Conservation (phyloP, 2,888 invertebrate species). For the Drosophila emarginata region DNA sequence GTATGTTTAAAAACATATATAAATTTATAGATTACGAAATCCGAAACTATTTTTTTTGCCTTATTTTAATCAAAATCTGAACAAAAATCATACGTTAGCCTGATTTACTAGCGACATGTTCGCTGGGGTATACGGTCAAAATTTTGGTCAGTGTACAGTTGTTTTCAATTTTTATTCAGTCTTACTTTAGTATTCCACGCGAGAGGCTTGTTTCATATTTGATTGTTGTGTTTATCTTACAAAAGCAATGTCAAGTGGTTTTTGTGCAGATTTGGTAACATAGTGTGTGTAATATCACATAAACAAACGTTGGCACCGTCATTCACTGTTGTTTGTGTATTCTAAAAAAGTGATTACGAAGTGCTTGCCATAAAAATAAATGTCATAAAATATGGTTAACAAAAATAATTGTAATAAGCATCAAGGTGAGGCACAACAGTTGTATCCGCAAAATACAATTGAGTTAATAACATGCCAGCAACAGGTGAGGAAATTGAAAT, state of each 20-base stretch:
- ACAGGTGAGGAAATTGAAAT: slow-evolving; percentile 56
- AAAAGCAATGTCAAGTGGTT: neutral
- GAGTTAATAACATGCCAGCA: slow-evolving; percentile 59
- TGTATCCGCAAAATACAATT: slow-evolving; percentile 51
- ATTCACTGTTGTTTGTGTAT: slow-evolving; percentile 33
- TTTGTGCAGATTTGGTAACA: neutral
- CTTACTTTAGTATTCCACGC: neutral
- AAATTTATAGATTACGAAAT: no score
- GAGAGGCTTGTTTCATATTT: neutral
- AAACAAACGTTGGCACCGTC: slow-evolving; percentile 37
- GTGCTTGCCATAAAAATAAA: slow-evolving; percentile 14
- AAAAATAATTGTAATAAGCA: slow-evolving; percentile 14
- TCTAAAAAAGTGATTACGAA: slow-evolving; percentile 36
- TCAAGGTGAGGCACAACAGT: slow-evolving; percentile 51
- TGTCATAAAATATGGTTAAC: slow-evolving; percentile 56
- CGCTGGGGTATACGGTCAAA: no score
- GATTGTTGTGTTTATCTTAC: neutral
- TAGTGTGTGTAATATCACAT: slow-evolving; percentile 59
- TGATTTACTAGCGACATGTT: no score
- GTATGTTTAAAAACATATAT: no score
- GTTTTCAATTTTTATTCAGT: neutral
- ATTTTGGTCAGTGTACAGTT: no score
- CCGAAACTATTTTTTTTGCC: no score
- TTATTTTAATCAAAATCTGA: no score
- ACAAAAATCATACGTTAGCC: no score